phyloP scores from a whole-genome alignment of 2,113 vertebrate genomes.

The Myrmecophaga tridactyla region DNA sequence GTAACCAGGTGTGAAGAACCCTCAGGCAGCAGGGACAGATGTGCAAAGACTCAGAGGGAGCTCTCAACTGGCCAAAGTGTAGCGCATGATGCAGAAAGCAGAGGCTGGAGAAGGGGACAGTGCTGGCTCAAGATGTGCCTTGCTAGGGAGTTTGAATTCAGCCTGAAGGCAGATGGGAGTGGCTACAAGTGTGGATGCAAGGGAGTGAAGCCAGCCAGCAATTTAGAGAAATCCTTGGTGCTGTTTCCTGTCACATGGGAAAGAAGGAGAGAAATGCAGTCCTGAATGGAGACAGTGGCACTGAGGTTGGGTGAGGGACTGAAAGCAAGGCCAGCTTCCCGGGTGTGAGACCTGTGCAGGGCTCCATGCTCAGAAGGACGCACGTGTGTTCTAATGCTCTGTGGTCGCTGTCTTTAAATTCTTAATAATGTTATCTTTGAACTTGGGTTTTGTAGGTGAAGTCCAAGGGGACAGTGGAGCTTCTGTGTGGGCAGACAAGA shows the following conservation, averaged over 20 bases:
- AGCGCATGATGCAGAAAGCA: not conserved
- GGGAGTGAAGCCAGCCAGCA: not conserved
- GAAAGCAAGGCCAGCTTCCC: not conserved
- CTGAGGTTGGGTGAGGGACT: not conserved
- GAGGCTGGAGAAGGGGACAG: not conserved
- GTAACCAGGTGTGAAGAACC: no score
- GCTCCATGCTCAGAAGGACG: not conserved
- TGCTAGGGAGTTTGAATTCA: not conserved
- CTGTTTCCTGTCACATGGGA: not conserved
- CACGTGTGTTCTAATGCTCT: not conserved
- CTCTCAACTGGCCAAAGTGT: accelerated
- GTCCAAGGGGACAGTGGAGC: not conserved
- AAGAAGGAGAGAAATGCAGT: no score
- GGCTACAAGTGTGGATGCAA: not conserved
- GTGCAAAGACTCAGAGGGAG: not conserved
- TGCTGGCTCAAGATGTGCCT: not conserved
- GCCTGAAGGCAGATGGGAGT: not conserved
- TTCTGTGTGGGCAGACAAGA: not conserved
- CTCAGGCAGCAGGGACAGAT: not conserved
- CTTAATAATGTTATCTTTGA: not conserved
- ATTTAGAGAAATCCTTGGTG: not conserved
- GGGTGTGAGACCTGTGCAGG: accelerated
- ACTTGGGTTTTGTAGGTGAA: not conserved
- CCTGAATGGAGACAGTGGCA: no score
- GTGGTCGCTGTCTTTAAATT: not conserved